Base-by-base conservation (phyloP, 2,888 invertebrate species). In the Dynastes tityus region DNA sequence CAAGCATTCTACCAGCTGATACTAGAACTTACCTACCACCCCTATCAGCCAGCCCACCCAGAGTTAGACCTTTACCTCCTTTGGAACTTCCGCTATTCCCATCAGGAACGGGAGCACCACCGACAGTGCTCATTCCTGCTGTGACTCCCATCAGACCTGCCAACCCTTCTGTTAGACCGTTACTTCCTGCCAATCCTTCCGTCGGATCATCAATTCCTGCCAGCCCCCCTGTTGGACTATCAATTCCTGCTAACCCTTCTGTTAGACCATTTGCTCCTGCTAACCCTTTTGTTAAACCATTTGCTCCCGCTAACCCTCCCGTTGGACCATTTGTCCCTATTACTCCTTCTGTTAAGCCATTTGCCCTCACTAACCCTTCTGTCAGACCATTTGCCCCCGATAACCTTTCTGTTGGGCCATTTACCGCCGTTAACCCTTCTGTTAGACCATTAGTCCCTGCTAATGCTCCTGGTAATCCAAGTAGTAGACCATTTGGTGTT, bases 11-110 rank as follows among this genome's bases (percentile, higher is more conserved):
- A 40, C 65, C 40, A 6, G 27, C 49, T 22, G 27, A 68, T 6
- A 13, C 68, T n/a, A 49, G 29, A 27, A 45, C 45, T 8, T 68
- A 68, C 13, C 13, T 68, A 37, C 76, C 76, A 11, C 67, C 67
- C n/a, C 11, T 27, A 16, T n/a, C n/a, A 55, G 29, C 55, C 2
- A 5, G 13, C 11, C 45, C 11, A 58, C 40, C 67, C 3, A 2
- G n/a, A 16, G 2, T 22, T 13, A 65, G 27, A 32, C 53, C 51
- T 53, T 8, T 16, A 49, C 76, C 67, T 1, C 76, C 64, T 32
- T 55, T 53, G 2, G 67, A 67, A n/a, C 37, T 61, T 3, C 53
- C 55, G 27, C 55, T 32, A n/a, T 11, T 67, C 4, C 51, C 76
- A 1, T 64, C 64, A 55, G n/a, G 37, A 16, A 32, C 55, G 4